phyloP scores from a whole-genome alignment of 2,113 vertebrate species.

The Nycticorax nycticorax region DNA sequence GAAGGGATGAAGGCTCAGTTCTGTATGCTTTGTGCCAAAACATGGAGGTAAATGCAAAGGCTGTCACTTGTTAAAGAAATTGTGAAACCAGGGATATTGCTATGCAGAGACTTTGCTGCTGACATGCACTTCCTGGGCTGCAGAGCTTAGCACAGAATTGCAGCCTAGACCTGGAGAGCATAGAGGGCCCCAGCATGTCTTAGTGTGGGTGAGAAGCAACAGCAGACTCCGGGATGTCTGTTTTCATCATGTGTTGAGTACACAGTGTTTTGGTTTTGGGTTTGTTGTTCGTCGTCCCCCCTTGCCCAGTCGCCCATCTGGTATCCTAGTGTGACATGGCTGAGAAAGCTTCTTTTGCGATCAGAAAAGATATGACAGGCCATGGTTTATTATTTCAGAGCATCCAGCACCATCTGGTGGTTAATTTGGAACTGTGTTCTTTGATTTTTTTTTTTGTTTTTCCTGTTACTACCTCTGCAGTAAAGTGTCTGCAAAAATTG shows the following conservation, averaged over 20 bases:
- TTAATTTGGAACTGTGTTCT: not conserved
- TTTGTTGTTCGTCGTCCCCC: not conserved
- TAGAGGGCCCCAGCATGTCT: not conserved
- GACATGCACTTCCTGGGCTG: not conserved
- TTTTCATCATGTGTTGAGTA: not conserved
- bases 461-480: not conserved
- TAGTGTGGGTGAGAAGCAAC: not conserved
- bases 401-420: conserved; percentile 61
- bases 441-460: no score
- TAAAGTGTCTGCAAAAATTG: not conserved
- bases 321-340: not conserved
- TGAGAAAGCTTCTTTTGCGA: not conserved
- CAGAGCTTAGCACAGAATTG: not conserved
- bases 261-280: not conserved
- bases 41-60: not conserved
- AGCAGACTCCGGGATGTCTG: not conserved
- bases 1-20: not conserved
- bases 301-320: not conserved
- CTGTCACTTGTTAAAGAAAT: not conserved
- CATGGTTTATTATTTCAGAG: not conserved
- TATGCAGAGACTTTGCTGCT: not conserved
- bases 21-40: not conserved
- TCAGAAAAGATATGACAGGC: not conserved
- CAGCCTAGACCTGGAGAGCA: not conserved
- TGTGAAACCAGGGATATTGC: not conserved